Conservation (phyloP, 2,797 vertebrate species). For the Anguilla obscura region DNA sequence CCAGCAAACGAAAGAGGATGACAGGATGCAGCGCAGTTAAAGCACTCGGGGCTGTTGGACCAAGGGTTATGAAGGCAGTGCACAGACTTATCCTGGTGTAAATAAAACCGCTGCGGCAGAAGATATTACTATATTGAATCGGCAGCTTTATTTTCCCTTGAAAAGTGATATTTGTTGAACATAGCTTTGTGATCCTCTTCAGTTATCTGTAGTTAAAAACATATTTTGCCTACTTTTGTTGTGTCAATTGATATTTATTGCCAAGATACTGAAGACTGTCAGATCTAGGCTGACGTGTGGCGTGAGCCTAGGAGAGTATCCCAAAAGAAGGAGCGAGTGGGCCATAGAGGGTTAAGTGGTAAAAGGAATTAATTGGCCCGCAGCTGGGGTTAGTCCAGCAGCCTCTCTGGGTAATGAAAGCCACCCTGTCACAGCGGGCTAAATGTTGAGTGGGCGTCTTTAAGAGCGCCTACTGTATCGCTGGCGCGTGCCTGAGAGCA, state of each 20-base stretch:
- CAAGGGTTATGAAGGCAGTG: constrained; percentile 34
- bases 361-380: constrained; percentile 27
- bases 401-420: constrained; percentile 12
- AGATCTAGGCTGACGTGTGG: not conserved
- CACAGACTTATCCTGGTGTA: constrained; percentile 31
- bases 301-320: not conserved
- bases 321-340: constrained; percentile 6
- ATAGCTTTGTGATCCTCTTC: not conserved
- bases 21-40: constrained; percentile 30
- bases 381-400: constrained; percentile 19
- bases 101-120: not conserved
- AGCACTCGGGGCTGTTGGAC: constrained; percentile 32
- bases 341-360: constrained; percentile 21
- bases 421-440: not conserved
- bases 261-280: not conserved
- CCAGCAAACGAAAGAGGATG: constrained; percentile 25
- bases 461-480: not conserved
- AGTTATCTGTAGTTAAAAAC: not conserved
- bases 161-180: not conserved
- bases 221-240: not conserved
- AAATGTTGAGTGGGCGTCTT: constrained; percentile 23
- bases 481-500: not conserved
- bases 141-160: not conserved
- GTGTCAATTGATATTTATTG: not conserved
- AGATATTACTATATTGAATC: not conserved